Evolutionary conservation across 2,888 invertebrate genomes (phyloP), one percentile per base, ranked within the genome.

Genomic region (Euproctis similis): DNA sequence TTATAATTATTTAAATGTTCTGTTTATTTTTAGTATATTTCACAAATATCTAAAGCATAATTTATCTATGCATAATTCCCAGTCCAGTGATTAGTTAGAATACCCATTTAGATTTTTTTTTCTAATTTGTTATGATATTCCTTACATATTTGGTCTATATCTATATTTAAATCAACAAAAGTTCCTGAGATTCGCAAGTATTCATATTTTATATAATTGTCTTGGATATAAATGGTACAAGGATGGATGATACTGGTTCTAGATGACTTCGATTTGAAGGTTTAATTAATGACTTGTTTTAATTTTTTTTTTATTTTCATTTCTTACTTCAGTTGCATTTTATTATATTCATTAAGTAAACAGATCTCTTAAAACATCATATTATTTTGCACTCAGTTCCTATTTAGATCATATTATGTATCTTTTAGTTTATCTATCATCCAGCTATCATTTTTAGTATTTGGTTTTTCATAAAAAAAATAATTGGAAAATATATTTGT

Each of bases 371-470:
- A 45, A 53, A 58, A 67, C 67, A 69, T 70, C 75, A 78, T 65
- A 52, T n/a, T n/a, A n/a, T 51, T 43, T 49, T 68, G 80, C 82
- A 76, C 78, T 76, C 81, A 84, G 82, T 84, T 84, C 82, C 82
- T 84, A 84, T 63, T 76, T 81, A 82, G 78, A 58, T 75, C 74
- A 69, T 76, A 70, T 64, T 50, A 68, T 59, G 49, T 61, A 58
- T 63, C 64, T 59, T 31, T 67, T 71, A 73, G 59, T 66, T 67
- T 73, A 75, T 63, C 62, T 66, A 42, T 59, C 39, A 41, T 59
- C 61, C 57, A 57, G 47, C 40, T 49, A 39, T 39, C 37, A 41
- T 41, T 47, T 42, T 42, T 43, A 36, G 49, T 35, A 34, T 34
- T 37, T 46, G 46, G 32, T 39, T 47, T 46, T 43, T 36, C 31